These are phyloP conservation scores for Molorchus minor DNA, from an alignment of 2,888 invertebrate species.

Conservation along the genomic window DNA sequence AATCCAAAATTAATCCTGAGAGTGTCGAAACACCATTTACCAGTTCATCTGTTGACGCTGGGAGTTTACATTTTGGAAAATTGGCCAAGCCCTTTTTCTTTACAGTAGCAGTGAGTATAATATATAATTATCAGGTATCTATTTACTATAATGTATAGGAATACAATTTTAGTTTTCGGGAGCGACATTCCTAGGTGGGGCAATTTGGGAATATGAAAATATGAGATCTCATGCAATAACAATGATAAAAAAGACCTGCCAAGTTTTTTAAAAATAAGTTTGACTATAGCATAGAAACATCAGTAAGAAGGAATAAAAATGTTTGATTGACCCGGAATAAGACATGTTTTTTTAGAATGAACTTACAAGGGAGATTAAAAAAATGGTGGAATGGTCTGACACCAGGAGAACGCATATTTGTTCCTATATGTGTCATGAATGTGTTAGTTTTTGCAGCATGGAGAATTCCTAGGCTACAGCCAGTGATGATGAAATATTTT, in stretches of 20 bases:
- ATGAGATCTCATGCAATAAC: constrained; percentile 67
- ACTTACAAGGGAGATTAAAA: constrained; percentile 59
- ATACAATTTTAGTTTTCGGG: constrained; percentile 59
- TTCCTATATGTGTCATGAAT: constrained; percentile 82
- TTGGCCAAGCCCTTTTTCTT: constrained; percentile 73
- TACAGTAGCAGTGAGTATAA: constrained; percentile 69
- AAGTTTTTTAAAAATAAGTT: constrained; percentile 64
- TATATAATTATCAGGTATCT: not conserved
- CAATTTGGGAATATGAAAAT: constrained; percentile 90
- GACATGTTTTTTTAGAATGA: constrained; percentile 54
- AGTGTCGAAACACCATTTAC: constrained; percentile 61
- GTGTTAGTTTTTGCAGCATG: constrained; percentile 82
- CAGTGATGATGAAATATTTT: constrained; percentile 85
- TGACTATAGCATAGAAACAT: constrained; percentile 40
- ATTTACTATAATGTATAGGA: constrained; percentile 9
- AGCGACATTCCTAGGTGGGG: constrained; percentile 76
- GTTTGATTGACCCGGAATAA: constrained; percentile 13
- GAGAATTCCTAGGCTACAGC: constrained; percentile 77
- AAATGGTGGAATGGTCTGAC: constrained; percentile 78
- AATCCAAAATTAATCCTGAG: constrained; percentile 47
- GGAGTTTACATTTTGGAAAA: constrained; percentile 62
- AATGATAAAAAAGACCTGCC: constrained; percentile 65
- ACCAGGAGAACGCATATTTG: constrained; percentile 81
- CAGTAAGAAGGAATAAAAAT: constrained; percentile 34
- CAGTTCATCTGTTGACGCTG: constrained; percentile 61